Base-by-base conservation (phyloP, 2,113 vertebrate genomes). In the Zingel zingel region DNA sequence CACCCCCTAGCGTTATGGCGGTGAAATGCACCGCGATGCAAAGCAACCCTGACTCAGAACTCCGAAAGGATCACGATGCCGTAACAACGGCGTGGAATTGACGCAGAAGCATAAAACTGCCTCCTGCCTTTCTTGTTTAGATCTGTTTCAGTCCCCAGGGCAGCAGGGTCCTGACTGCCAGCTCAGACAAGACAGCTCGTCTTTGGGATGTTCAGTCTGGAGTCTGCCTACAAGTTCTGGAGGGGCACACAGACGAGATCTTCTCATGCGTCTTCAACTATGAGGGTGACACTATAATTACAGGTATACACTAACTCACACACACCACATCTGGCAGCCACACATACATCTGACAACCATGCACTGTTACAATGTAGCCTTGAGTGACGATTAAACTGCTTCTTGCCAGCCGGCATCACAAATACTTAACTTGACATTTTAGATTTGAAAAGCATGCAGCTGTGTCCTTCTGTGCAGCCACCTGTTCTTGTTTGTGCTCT, bases 261-360 rank as follows among this genome's bases (percentile, higher is more conserved):
- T 99, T 99, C 90, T 99, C 97, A 56, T 98, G 96, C 1, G 95
- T 95, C 80, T 99, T 99, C 90, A 99, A 99, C 93, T 99, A 99
- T 12, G 94, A 95, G 90, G 98, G 98, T 0, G 93, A 98, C 93
- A 96, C 91, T 56, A 96, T 99, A 79, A 97, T 96, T 79, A 94
- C 90, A 88, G 89, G 91, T 94, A 84, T 10, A 18, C 36, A 50
- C 53, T n/a, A 8, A 77, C 79, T 74, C 66, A 67, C 70, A 50
- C 58, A 68, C 74, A 30, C 54, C 25, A 65, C 58, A 51, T 48
- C 61, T 39, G 50, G 36, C 51, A 65, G 8, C 1, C 78, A 47
- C 18, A 59, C 65, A 36, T 25, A 48, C 12, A 75, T 62, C 54
- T 51, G 61, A 82, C n/a, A 47, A 57, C 36, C 53, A 9, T 7